Evolutionary conservation across 2,113 vertebrate species (phyloP).

Genomic region (Columba janthina): DNA sequence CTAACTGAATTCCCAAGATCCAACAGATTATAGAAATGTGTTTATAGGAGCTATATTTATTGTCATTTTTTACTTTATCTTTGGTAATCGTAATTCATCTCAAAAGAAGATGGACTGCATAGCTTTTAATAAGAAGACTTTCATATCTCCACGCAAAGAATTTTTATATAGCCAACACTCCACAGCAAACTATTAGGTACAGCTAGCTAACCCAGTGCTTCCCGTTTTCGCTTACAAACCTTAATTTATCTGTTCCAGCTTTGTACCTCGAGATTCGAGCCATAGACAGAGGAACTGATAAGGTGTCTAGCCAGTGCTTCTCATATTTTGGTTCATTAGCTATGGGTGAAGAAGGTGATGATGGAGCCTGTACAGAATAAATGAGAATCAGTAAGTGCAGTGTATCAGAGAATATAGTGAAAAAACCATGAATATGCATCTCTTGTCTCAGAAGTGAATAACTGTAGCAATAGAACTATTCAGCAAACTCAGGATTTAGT

Average conservation of each 20-base stretch:
- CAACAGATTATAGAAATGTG: not conserved
- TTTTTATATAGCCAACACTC: conserved; percentile 42
- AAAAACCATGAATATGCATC: conserved; percentile 17
- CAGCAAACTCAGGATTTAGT: not conserved
- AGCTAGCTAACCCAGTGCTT: conserved; percentile 30
- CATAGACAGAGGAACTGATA: conserved; percentile 88
- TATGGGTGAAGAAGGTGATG: conserved; percentile 86
- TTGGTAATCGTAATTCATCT: not conserved
- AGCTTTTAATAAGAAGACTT: not conserved
- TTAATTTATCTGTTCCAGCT: conserved; percentile 86
- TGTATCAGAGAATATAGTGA: not conserved
- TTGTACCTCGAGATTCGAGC: conserved; percentile 91
- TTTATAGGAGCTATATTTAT: not conserved
- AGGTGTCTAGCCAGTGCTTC: conserved; percentile 90
- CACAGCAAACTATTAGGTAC: not conserved
- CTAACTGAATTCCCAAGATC: not conserved
- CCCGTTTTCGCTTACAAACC: conserved; percentile 80
- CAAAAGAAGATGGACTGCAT: not conserved
- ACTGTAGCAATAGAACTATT: not conserved
- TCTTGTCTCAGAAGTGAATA: conserved; percentile 9
- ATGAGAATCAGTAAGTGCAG: conserved; percentile 65
- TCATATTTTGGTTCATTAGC: conserved; percentile 92
- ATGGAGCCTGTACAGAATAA: conserved; percentile 84
- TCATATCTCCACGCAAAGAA: not conserved
- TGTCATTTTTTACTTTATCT: not conserved